Conservation (phyloP, 2,797 vertebrate genomes). For the Pseudochirops cupreus region DNA sequence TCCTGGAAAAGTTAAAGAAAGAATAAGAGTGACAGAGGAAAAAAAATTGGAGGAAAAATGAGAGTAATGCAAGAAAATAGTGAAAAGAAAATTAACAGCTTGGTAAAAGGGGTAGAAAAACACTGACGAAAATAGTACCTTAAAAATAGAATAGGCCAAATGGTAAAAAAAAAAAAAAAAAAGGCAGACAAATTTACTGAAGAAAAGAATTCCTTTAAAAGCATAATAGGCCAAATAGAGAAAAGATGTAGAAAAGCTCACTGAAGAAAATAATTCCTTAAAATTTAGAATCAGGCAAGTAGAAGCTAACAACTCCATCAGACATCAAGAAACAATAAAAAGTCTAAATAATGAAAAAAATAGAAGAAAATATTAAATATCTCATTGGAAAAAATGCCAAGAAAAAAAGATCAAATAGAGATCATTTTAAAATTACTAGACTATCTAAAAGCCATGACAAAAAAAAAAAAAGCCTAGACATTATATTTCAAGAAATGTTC, state of each 20-base stretch:
- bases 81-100: neutral
- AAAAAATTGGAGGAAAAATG: neutral
- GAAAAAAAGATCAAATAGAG: neutral
- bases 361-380: neutral
- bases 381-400: neutral
- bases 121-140: neutral
- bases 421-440: neutral
- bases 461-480: neutral
- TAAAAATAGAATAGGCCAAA: neutral
- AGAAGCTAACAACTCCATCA: neutral
- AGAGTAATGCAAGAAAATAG: neutral
- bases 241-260: neutral
- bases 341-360: neutral
- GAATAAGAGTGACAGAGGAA: neutral
- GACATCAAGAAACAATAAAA: neutral
- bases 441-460: neutral
- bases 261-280: neutral
- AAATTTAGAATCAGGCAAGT: neutral
- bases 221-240: neutral
- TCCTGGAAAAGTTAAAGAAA: neutral
- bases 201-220: neutral
- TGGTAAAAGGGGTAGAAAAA: neutral
- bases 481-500: too few species aligned
- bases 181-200: neutral
- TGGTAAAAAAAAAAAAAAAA: neutral